A percentile compares a stretch with the other conserved stretches of the same genome.
Conservation (phyloP, 2,113 vertebrate genomes). For the Siniperca knerii region DNA sequence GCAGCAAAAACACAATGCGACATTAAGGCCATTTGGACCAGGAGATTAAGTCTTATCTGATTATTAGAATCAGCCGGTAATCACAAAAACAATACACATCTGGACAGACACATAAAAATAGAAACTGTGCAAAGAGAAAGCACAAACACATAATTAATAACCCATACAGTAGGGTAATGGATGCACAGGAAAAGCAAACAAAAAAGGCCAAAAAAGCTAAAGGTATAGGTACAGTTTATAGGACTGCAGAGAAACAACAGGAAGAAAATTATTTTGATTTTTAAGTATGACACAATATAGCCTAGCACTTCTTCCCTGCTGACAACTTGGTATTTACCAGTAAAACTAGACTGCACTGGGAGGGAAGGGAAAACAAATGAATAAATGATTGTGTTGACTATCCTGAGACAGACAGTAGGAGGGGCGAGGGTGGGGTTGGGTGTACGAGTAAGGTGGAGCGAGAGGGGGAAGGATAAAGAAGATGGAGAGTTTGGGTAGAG, state of each 20-base stretch:
- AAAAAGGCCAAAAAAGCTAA: not conserved
- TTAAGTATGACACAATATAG: not conserved
- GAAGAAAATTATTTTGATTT: constrained; percentile 29
- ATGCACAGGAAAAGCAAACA: not conserved
- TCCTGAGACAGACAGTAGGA: constrained; percentile 39
- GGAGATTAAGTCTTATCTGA: constrained; percentile 18
- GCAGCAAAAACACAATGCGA: not conserved
- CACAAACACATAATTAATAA: not conserved
- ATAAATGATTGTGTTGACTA: constrained; percentile 72
- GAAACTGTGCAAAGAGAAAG: not conserved
- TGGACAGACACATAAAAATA: not conserved
- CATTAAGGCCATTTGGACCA: constrained; percentile 3
- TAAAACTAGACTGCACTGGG: constrained; percentile 56
- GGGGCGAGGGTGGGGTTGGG: not conserved
- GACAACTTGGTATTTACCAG: constrained; percentile 42
- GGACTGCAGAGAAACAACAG: not conserved
- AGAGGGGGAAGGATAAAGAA: constrained; percentile 14
- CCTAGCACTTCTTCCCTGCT: constrained; percentile 1
- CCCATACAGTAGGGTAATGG: not conserved
- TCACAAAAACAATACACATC: constrained; percentile 32
- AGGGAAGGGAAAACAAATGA: constrained; percentile 59
- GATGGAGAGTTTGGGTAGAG: constrained; percentile 2
- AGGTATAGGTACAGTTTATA: not conserved
- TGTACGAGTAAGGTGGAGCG: constrained; percentile 1
- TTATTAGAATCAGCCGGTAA: constrained; percentile 1